Evolutionary conservation across 2,797 vertebrate genomes (phyloP).

Genomic region (Myripristis jacobus): DNA sequence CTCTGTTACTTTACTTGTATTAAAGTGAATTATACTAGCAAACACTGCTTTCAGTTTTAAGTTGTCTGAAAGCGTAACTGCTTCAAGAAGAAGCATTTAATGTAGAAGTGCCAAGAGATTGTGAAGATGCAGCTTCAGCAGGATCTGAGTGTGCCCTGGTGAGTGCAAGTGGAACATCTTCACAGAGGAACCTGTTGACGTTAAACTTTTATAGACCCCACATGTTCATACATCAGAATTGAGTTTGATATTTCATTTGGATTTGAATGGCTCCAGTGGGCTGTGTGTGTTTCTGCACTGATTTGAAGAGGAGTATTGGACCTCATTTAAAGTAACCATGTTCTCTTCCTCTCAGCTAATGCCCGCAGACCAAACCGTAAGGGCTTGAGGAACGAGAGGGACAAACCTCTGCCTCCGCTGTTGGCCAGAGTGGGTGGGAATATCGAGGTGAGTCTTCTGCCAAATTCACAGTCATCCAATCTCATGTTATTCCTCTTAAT

Average conservation of each 20-base stretch:
- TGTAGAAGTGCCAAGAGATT: conserved; percentile 34
- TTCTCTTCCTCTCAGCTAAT: conserved; percentile 78
- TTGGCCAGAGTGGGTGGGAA: conserved; percentile 97
- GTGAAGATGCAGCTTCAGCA: conserved; percentile 54
- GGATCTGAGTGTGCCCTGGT: conserved; percentile 35
- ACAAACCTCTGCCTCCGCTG: conserved; percentile 96
- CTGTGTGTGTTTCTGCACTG: neutral
- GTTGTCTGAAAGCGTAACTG: conserved; percentile 36
- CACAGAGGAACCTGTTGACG: conserved; percentile 27
- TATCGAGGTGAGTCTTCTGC: conserved; percentile 88
- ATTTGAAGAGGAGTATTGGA: neutral
- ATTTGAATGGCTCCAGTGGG: neutral
- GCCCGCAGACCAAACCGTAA: conserved; percentile 94
- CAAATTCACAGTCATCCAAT: neutral
- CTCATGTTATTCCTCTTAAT: neutral
- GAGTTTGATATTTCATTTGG: neutral
- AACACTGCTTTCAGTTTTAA: conserved; percentile 43
- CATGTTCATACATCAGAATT: conserved; percentile 13
- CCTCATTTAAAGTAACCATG: neutral
- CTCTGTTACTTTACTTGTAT: conserved; percentile 29
- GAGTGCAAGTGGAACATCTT: conserved; percentile 61
- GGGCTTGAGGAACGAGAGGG: conserved; percentile 96
- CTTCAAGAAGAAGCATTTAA: conserved; percentile 28
- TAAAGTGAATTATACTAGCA: conserved; percentile 41
- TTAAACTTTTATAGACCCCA: conserved; percentile 23